These are phyloP conservation scores for Scrobipalpa costella DNA, from an alignment of 2,888 invertebrate species.

Conservation along the genomic window DNA sequence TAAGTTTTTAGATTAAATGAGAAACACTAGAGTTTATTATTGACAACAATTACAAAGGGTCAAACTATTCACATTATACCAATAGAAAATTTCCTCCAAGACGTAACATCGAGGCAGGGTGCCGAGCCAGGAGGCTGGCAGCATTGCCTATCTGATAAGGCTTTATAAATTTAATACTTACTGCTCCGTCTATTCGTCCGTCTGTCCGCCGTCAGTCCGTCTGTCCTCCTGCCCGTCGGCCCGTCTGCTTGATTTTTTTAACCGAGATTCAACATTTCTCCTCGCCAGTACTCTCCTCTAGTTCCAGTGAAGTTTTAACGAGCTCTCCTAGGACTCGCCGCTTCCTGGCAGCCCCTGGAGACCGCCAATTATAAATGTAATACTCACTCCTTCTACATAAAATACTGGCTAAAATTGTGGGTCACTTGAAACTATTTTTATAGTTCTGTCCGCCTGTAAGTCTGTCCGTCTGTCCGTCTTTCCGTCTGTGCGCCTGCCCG, in stretches of 20 bases:
- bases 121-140: too few species aligned
- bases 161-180: too few species aligned
- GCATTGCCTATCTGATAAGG: too few species aligned
- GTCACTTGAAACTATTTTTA: too few species aligned
- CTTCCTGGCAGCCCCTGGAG: background rate
- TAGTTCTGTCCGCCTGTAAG: conserved; percentile 11
- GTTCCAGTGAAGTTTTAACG: background rate
- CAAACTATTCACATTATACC: too few species aligned
- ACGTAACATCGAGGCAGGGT: too few species aligned
- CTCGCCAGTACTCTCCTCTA: background rate
- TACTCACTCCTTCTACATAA: background rate
- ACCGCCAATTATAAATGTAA: too few species aligned
- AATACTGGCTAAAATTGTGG: too few species aligned
- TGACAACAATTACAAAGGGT: too few species aligned
- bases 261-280: background rate
- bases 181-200: background rate
- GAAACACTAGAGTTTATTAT: too few species aligned
- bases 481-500: background rate
- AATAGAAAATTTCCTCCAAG: too few species aligned
- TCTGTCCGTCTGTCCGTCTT: background rate
- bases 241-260: background rate
- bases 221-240: background rate
- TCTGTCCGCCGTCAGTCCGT: background rate
- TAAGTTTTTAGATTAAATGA: too few species aligned
- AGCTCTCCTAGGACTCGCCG: background rate